phyloP scores from a whole-genome alignment of 2,113 vertebrate genomes.

The Mormoops blainvillei region DNA sequence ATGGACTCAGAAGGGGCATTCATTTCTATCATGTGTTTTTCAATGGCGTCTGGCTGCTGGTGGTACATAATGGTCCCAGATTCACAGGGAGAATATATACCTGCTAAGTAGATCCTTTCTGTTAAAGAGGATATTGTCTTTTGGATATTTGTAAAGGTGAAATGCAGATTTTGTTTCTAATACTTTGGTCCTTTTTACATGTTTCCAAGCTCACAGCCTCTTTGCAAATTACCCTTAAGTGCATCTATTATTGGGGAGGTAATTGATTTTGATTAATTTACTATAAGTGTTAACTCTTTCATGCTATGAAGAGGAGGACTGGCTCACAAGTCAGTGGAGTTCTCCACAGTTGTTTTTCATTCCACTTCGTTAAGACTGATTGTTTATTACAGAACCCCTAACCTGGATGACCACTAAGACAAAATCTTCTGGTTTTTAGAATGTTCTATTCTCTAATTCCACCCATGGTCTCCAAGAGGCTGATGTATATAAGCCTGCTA shows the following conservation, averaged over 20 bases:
- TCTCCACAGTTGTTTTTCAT: neutral
- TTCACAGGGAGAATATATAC: neutral
- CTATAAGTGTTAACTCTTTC: neutral
- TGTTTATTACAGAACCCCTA: neutral
- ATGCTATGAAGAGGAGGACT: neutral
- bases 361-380: neutral
- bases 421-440: neutral
- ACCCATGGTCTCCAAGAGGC: neutral
- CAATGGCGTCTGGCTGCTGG: neutral
- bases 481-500: neutral
- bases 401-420: neutral
- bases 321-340: neutral
- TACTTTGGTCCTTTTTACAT: rapidly evolving
- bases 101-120: neutral
- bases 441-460: neutral
- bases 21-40: neutral
- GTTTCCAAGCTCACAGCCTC: neutral
- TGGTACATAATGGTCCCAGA: neutral
- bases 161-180: neutral
- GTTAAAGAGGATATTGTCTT: neutral
- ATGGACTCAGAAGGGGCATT: neutral
- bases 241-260: neutral
- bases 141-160: neutral
- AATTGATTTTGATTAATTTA: neutral
- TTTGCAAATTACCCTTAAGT: neutral